These are phyloP conservation scores for Acipenser ruthenus DNA, from an alignment of 2,797 vertebrate species.

Conservation along the genomic window DNA sequence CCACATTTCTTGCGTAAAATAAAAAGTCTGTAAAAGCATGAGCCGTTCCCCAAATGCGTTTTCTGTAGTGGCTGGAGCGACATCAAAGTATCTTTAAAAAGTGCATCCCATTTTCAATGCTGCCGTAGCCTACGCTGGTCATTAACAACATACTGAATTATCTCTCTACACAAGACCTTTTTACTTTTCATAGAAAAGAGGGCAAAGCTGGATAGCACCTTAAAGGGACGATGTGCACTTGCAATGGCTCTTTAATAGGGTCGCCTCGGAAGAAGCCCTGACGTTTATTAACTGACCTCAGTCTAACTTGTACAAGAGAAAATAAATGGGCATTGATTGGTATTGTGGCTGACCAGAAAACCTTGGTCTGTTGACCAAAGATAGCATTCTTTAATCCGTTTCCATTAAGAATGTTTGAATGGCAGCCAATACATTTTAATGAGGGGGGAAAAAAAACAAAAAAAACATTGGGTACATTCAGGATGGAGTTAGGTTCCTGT, in stretches of 20 bases:
- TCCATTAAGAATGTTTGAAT: neutral
- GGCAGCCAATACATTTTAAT: neutral
- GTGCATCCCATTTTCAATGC: neutral
- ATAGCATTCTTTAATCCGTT: neutral
- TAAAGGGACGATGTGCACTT: neutral
- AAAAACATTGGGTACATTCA: neutral
- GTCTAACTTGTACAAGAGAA: too few species aligned
- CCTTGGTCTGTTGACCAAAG: neutral
- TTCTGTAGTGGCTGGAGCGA: neutral
- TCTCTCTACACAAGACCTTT: neutral
- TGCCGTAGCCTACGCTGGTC: neutral
- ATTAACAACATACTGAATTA: neutral
- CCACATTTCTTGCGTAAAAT: neutral
- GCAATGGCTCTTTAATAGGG: neutral
- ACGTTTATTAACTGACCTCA: too few species aligned
- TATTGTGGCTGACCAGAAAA: too few species aligned
- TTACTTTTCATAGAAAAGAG: slow-evolving; percentile 1
- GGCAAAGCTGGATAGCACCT: slow-evolving; percentile 4
- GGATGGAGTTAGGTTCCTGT: too few species aligned
- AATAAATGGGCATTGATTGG: too few species aligned
- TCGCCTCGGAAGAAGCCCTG: too few species aligned
- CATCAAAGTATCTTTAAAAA: neutral
- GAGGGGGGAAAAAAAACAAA: neutral
- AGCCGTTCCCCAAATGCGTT: neutral
- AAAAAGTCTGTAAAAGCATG: neutral